Evolutionary conservation across 1,140 invertebrate species (phyloP), one percentile per base, ranked within the genome.

Genomic region (Probaryconus sp.): DNA sequence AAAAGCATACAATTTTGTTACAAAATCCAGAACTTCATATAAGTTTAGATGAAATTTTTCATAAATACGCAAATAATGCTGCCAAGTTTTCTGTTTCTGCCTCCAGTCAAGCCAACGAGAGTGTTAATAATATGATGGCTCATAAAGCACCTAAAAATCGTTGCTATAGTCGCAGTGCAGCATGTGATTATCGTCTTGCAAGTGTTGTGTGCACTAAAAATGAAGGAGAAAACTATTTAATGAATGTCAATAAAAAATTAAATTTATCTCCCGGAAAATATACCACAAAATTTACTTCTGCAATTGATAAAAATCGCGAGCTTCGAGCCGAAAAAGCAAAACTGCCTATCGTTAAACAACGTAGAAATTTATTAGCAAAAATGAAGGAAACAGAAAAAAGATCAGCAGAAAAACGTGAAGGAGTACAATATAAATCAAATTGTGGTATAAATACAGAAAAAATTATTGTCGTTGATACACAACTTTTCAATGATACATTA

Each of bases 101-200:
- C 6, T 64, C 50, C 5, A 74, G 71, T 13, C 56, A 76, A 51
- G 42, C 51, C 3, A 75, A 75, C 31, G 53, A 70, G 38, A 75
- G 63, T 13, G 24, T 75, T 2, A 71, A 76, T 18, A 30, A 48
- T 5, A 63, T 68, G 7, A 71, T 76, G 31, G 48, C 55, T 11
- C 30, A 60, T 6, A 42, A 21, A 47, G 64, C 67, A 45, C 63
- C 37, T 16, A 77, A 77, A 28, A 31, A 0, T 20, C 13, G 20
- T 6, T 77, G 69, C 40, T 69, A 51, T 20, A 58, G 50, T 6
- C 18, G 31, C 5, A 70, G 64, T 20, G 74, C 61, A 16, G 72
- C 68, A 4, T 0, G 11, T 31, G 63, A 77, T 69, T 45, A 21
- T 9, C 50, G 69, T 43, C 61, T 42, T 26, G 56, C 56, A 24